These are phyloP conservation scores for Drosophila nigrodunni DNA, from an alignment of 1,140 invertebrate species.

Conservation along the genomic window DNA sequence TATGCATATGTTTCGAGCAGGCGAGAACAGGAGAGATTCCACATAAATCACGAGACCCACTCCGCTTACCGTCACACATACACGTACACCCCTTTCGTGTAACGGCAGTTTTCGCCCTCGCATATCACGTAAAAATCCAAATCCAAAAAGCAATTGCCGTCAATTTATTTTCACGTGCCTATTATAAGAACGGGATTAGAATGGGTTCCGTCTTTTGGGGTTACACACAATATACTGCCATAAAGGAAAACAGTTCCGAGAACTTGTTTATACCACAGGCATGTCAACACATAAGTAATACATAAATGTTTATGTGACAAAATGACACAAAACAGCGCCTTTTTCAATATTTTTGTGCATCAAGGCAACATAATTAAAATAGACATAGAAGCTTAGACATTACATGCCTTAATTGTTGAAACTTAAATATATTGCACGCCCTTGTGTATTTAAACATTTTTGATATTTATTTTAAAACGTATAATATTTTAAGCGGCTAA, in stretches of 20 bases:
- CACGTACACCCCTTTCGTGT: constrained; percentile 68
- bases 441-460: no score
- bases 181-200: constrained; percentile 41
- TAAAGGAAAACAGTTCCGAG: constrained; percentile 4
- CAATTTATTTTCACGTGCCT: constrained; percentile 53
- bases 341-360: neutral
- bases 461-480: neutral
- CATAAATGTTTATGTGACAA: constrained; percentile 17
- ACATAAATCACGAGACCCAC: constrained; percentile 66
- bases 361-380: neutral
- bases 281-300: constrained; percentile 15
- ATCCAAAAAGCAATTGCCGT: constrained; percentile 48
- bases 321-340: neutral
- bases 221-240: constrained; percentile 1
- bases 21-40: constrained; percentile 46
- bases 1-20: constrained; percentile 80
- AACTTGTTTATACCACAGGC: constrained; percentile 23
- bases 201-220: constrained; percentile 20
- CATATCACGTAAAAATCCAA: constrained; percentile 49
- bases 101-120: constrained; percentile 39
- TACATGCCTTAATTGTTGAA: no score
- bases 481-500: no score
- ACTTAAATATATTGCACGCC: no score
- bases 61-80: constrained; percentile 43
- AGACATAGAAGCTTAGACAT: no score